Conservation (phyloP, 2,113 vertebrate species). For the Cephalopterus ornatus region DNA sequence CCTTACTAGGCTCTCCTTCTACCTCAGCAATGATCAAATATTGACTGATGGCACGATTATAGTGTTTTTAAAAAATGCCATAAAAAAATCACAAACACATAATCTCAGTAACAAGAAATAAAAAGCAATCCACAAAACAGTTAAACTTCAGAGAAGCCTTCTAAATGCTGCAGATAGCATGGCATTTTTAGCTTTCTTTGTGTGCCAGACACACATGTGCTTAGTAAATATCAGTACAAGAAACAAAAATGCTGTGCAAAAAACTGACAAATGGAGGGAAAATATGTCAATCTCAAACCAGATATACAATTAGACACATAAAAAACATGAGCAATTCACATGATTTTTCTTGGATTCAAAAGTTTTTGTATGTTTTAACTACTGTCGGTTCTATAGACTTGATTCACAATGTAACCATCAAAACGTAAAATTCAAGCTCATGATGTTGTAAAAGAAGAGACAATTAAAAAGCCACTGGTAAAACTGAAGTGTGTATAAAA, state of each 20-base stretch:
- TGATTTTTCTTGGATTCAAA: not conserved
- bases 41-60: not conserved
- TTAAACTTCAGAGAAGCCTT: not conserved
- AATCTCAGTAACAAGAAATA: not conserved
- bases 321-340: not conserved
- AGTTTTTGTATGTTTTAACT: not conserved
- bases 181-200: not conserved
- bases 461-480: slow-evolving; percentile 2
- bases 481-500: not conserved
- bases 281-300: slow-evolving; percentile 40
- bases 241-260: slow-evolving; percentile 20
- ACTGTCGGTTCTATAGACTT: not conserved
- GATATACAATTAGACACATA: slow-evolving; percentile 40
- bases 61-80: not conserved
- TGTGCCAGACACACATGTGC: not conserved
- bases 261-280: slow-evolving; percentile 5
- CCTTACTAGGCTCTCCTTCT: not conserved
- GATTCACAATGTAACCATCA: slow-evolving; percentile 23
- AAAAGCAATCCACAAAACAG: not conserved
- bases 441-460: not conserved
- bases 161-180: not conserved
- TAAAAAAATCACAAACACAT: not conserved
- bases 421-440: slow-evolving; percentile 1
- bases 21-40: not conserved
- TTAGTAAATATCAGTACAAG: slow-evolving; percentile 10